Percentiles rank a stretch among this genome's conserved stretches.
These are phyloP conservation scores for Onthophagus taurus DNA, from an alignment of 1,140 invertebrate genomes.

Conservation along the genomic window DNA sequence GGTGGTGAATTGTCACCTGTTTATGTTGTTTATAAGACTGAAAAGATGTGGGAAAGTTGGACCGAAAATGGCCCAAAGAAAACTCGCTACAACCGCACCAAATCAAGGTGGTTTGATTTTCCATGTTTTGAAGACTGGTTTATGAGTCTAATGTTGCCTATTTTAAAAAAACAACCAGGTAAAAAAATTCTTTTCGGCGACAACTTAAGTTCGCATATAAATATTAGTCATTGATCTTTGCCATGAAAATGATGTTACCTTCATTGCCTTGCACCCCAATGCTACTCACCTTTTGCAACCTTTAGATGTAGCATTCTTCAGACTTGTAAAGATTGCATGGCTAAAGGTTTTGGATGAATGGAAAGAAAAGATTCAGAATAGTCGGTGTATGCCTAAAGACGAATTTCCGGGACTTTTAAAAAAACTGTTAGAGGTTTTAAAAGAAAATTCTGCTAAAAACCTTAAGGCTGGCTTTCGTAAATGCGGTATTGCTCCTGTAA, in stretches of 20 bases:
- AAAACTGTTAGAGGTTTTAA: background rate
- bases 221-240: background rate
- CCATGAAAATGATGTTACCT: background rate
- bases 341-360: slow-evolving; percentile 28
- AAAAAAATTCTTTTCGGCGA: slow-evolving; percentile 8
- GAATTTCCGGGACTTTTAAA: slow-evolving; percentile 10
- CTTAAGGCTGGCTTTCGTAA: slow-evolving; percentile 6
- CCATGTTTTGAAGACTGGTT: slow-evolving; percentile 10
- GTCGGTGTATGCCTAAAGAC: slow-evolving; percentile 2
- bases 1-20: slow-evolving; percentile 1
- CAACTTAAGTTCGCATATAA: slow-evolving; percentile 8
- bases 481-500: background rate
- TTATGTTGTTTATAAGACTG: slow-evolving; percentile 3
- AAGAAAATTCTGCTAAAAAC: slow-evolving; percentile 1
- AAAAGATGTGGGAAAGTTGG: slow-evolving; percentile 2
- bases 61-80: background rate
- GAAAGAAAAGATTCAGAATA: slow-evolving; percentile 17
- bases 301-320: slow-evolving; percentile 35
- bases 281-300: slow-evolving; percentile 34
- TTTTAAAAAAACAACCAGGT: background rate
- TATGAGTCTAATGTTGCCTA: slow-evolving; percentile 3
- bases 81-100: slow-evolving; percentile 11
- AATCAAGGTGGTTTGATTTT: slow-evolving; percentile 4
- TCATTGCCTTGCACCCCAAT: slow-evolving; percentile 32
- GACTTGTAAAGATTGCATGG: slow-evolving; percentile 34